Evolutionary conservation across 2,113 vertebrate species (phyloP).

Genomic region (Spea multiplicata): DNA sequence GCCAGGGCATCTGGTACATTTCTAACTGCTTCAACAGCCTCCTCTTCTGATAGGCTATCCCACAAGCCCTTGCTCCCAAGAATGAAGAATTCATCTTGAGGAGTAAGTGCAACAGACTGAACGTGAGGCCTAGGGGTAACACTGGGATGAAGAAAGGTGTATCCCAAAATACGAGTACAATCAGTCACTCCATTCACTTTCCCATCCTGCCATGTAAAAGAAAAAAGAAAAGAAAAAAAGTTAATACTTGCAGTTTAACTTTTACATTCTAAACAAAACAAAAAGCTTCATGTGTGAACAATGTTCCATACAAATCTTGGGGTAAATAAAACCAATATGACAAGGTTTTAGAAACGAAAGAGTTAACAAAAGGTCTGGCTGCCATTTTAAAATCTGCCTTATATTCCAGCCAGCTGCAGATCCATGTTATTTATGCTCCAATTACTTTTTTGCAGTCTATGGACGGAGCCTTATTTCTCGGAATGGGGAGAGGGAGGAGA

Average conservation of each 20-base stretch:
- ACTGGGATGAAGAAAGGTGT: conserved; percentile 93
- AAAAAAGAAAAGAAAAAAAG: not conserved
- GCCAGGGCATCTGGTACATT: conserved; percentile 87
- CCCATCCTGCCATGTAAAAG: conserved; percentile 75
- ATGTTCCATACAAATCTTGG: too few relatives aligned
- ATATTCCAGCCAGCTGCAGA: conserved; percentile 51
- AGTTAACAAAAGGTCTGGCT: not conserved
- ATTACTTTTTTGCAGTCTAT: conserved; percentile 54
- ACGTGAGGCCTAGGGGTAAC: conserved; percentile 91
- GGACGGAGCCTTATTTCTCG: conserved; percentile 21
- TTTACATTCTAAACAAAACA: too few relatives aligned
- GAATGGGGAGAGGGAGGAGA: conserved; percentile 10
- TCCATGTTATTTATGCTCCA: conserved; percentile 56
- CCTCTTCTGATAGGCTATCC: conserved; percentile 80
- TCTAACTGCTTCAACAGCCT: conserved; percentile 87
- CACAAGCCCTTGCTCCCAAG: conserved; percentile 93
- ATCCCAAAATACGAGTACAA: conserved; percentile 93
- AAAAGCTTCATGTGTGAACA: too few relatives aligned
- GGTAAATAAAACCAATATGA: too few relatives aligned
- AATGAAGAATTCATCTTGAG: conserved; percentile 95
- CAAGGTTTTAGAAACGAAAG: too few relatives aligned
- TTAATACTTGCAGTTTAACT: too few relatives aligned
- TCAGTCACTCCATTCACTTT: conserved; percentile 97
- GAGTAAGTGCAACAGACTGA: conserved; percentile 85
- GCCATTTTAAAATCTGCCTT: conserved; percentile 45